These are phyloP conservation scores for Gymnorhina tibicen DNA, from an alignment of 2,113 vertebrate species.

Conservation along the genomic window DNA sequence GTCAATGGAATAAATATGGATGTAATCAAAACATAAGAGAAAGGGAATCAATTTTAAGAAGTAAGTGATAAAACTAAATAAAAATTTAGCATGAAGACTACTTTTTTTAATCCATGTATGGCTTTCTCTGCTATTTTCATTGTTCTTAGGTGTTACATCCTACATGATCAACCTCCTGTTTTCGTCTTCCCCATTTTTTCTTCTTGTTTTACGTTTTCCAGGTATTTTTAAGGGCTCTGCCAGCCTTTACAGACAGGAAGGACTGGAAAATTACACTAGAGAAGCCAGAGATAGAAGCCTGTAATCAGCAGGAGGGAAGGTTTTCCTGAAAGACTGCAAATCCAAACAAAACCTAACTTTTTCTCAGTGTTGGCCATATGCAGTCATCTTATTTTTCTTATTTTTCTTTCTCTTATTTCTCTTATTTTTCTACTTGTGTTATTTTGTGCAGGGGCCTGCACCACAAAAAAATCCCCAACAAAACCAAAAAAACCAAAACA, in stretches of 20 bases:
- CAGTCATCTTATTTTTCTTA: neutral
- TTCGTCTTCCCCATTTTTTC: neutral
- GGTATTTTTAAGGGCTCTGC: neutral
- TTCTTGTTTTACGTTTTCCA: neutral
- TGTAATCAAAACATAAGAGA: neutral
- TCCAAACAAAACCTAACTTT: neutral
- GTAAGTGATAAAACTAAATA: neutral
- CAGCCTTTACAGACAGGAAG: neutral
- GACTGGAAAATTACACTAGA: neutral
- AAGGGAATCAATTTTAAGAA: neutral
- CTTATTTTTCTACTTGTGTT: neutral
- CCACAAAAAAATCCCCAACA: neutral
- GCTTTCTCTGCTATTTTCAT: neutral
- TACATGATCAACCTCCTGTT: neutral
- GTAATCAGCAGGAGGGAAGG: neutral
- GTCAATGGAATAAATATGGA: neutral
- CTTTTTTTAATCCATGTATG: neutral
- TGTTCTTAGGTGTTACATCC: neutral
- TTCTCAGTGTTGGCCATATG: neutral
- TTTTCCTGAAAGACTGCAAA: slow-evolving; percentile 3
- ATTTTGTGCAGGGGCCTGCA: neutral
- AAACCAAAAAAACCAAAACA: neutral
- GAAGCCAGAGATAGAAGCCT: neutral
- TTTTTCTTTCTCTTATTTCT: too few relatives aligned
- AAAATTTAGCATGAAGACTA: neutral